Conservation (phyloP, 2,888 invertebrate species). For the Drosophila nigritarsus region DNA sequence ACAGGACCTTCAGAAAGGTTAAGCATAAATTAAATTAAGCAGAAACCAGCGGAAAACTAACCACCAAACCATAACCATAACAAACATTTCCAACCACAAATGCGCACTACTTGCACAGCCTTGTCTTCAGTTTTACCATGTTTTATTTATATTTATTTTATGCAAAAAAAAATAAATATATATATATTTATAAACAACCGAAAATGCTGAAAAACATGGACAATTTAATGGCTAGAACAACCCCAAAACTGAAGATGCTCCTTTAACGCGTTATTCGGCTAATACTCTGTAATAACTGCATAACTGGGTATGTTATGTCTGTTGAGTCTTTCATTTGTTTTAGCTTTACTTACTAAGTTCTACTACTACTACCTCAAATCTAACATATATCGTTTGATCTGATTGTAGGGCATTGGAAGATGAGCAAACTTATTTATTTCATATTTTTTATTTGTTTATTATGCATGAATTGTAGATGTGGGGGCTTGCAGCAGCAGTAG, state of each 20-base stretch:
- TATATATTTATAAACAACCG: slow-evolving; percentile 1
- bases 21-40: slow-evolving; percentile 73
- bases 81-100: slow-evolving; percentile 51
- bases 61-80: slow-evolving; percentile 24
- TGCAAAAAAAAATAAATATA: slow-evolving; percentile 47
- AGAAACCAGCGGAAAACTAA: slow-evolving; percentile 52
- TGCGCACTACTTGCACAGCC: slow-evolving; percentile 41
- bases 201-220: slow-evolving; percentile 61
- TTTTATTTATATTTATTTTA: slow-evolving; percentile 75
- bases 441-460: slow-evolving; percentile 65
- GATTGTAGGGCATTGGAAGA: slow-evolving; percentile 3
- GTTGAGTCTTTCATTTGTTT: accelerated
- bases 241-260: slow-evolving; percentile 21
- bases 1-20: slow-evolving; percentile 59
- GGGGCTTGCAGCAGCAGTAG: slow-evolving; percentile 50
- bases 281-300: slow-evolving; percentile 16
- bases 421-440: neutral
- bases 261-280: slow-evolving; percentile 20
- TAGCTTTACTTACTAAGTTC: neutral
- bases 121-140: slow-evolving; percentile 36
- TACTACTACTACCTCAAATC: neutral
- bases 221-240: slow-evolving; percentile 44
- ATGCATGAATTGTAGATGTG: slow-evolving; percentile 74
- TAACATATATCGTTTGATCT: neutral
- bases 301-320: accelerated